Conservation (phyloP, 2,888 invertebrate genomes). For the Trilocha varians region DNA sequence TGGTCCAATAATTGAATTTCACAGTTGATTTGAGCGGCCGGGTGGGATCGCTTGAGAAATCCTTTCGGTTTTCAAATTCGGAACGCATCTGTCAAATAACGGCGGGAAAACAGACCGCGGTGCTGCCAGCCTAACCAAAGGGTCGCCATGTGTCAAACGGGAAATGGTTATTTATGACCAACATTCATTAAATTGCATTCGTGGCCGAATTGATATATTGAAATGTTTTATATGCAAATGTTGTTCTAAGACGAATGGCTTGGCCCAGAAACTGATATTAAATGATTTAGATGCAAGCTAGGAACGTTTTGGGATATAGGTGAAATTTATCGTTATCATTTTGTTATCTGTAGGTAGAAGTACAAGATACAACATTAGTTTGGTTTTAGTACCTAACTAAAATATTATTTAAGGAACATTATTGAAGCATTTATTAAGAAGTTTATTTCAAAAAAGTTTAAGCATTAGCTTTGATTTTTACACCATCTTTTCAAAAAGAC, state of each 20-base stretch:
- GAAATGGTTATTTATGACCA: constrained; percentile 69
- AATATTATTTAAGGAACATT: too few relatives aligned
- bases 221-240: constrained; percentile 72
- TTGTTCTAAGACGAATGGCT: constrained; percentile 53
- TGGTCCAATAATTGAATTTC: constrained; percentile 67
- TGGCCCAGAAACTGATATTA: constrained; percentile 57
- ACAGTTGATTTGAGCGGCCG: constrained; percentile 59
- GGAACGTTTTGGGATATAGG: neutral
- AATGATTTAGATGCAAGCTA: constrained; percentile 41
- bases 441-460: too few relatives aligned
- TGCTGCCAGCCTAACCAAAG: constrained; percentile 45
- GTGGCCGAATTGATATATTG: constrained; percentile 70
- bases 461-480: too few relatives aligned
- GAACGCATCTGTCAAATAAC: constrained; percentile 66
- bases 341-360: too few relatives aligned
- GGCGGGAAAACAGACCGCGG: constrained; percentile 54
- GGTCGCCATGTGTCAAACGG: constrained; percentile 66
- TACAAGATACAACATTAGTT: too few relatives aligned
- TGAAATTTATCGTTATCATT: too few relatives aligned
- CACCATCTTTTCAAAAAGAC: too few relatives aligned
- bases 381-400: too few relatives aligned
- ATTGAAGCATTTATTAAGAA: too few relatives aligned
- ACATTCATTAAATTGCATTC: constrained; percentile 72
- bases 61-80: constrained; percentile 54
- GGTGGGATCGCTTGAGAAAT: constrained; percentile 48